Evolutionary conservation across 2,797 vertebrate species (phyloP).

Genomic region (Ptychobarbus kaznakovi): DNA sequence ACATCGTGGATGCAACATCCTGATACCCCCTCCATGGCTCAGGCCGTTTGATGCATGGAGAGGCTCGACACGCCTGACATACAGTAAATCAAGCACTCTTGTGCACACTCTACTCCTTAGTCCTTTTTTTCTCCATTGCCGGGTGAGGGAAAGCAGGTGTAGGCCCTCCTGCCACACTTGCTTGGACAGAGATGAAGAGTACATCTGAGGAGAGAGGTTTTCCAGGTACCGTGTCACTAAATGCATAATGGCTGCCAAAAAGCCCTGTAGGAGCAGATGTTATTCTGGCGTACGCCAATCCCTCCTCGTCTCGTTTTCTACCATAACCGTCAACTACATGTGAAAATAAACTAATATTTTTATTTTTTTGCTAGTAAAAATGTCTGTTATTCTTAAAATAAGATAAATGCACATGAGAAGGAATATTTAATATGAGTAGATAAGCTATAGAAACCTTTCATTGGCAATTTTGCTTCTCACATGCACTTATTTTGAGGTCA

Average conservation of each 20-base stretch:
- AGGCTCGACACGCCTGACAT: conserved; percentile 50
- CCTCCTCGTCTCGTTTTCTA: neutral
- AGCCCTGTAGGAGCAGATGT: conserved; percentile 39
- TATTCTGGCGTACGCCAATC: neutral
- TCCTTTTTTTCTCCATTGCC: neutral
- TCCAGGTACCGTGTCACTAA: conserved; percentile 31
- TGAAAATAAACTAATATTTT: neutral
- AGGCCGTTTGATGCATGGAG: conserved; percentile 49
- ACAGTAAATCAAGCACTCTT: conserved; percentile 55
- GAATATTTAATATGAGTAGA: neutral
- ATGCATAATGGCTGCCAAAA: conserved; percentile 46
- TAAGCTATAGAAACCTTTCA: neutral
- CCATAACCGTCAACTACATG: neutral
- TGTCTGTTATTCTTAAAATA: neutral
- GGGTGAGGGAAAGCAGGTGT: conserved; percentile 49
- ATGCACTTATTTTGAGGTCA: neutral
- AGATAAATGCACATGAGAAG: neutral
- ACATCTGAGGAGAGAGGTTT: conserved; percentile 45
- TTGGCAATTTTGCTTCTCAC: neutral
- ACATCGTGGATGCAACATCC: conserved; percentile 31
- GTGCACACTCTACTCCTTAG: conserved; percentile 35
- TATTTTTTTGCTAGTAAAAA: no score
- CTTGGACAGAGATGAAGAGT: conserved; percentile 46
- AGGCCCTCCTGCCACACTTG: conserved; percentile 33
- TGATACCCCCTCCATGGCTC: conserved; percentile 44